These are phyloP conservation scores for Gortyna flavago DNA, from an alignment of 2,888 invertebrate species.

Conservation along the genomic window DNA sequence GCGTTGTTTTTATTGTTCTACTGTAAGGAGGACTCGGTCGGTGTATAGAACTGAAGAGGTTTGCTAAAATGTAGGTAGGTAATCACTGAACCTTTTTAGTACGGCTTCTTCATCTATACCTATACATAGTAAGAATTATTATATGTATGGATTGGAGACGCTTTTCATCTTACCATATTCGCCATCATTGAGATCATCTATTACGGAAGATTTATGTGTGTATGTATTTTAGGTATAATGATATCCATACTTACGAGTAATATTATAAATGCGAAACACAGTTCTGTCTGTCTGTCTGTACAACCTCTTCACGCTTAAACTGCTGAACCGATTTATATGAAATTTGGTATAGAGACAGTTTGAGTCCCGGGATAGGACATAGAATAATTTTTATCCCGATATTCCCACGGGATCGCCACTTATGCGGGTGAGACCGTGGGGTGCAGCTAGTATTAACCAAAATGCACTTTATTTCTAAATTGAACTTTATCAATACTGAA, in stretches of 20 bases:
- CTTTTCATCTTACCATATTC: background rate
- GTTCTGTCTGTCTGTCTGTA: too few species aligned
- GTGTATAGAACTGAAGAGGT: background rate
- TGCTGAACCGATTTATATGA: too few species aligned
- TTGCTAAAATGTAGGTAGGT: background rate
- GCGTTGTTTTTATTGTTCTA: constrained; percentile 55
- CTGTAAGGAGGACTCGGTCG: constrained; percentile 27
- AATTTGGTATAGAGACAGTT: too few species aligned
- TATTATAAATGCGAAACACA: too few species aligned
- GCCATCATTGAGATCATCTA: background rate
- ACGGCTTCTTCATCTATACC: background rate
- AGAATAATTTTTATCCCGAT: too few species aligned
- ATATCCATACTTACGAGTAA: too few species aligned
- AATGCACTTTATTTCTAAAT: background rate
- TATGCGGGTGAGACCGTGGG: too few species aligned
- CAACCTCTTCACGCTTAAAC: too few species aligned
- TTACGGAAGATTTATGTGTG: background rate
- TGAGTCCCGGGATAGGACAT: too few species aligned
- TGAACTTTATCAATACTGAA: background rate
- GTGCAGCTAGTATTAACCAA: too few species aligned
- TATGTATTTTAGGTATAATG: background rate
- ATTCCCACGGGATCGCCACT: too few species aligned
- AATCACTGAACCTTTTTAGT: background rate
- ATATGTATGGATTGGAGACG: too few species aligned
- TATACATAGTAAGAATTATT: background rate